A percentile compares a stretch with the other conserved stretches of the same genome.
Conservation (phyloP, 2,888 invertebrate species). For the Gandaritis pyraliata region DNA sequence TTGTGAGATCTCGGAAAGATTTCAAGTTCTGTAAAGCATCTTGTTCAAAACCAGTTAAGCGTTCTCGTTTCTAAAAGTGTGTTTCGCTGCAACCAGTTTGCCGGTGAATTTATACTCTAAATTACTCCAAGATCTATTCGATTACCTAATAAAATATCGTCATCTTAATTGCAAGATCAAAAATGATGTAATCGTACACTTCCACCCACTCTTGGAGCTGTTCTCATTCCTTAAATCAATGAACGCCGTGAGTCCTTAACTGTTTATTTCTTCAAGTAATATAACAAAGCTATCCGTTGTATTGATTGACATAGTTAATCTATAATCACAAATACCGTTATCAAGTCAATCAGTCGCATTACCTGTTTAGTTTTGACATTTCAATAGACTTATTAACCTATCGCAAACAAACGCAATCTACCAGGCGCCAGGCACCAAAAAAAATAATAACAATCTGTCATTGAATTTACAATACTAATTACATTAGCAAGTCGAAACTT, state of each 20-base stretch:
- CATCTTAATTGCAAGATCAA: slow-evolving; percentile 6
- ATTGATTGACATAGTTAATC: too few relatives aligned
- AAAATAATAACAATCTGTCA: too few relatives aligned
- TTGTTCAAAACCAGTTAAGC: slow-evolving; percentile 21
- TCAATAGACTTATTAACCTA: too few relatives aligned
- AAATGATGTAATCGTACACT: slow-evolving; percentile 15
- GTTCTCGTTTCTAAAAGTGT: slow-evolving; percentile 13
- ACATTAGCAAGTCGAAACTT: slow-evolving; percentile 2
- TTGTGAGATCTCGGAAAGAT: slow-evolving; percentile 18
- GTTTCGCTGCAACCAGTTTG: slow-evolving; percentile 1
- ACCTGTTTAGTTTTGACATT: too few relatives aligned
- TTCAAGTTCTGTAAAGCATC: slow-evolving; percentile 2
- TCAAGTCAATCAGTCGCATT: background rate
- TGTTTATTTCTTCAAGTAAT: too few relatives aligned
- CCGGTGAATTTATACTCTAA: background rate
- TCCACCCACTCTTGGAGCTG: slow-evolving; percentile 10
- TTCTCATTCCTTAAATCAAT: background rate
- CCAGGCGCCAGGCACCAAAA: too few relatives aligned
- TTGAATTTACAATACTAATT: too few relatives aligned
- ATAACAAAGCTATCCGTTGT: too few relatives aligned
- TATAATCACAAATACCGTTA: background rate
- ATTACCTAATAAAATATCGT: background rate
- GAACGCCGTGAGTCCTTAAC: too few relatives aligned
- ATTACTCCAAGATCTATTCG: background rate
- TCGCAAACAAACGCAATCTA: too few relatives aligned